Evolutionary conservation across 2,113 vertebrate genomes (phyloP).

Genomic region (Neotragus moschatus): DNA sequence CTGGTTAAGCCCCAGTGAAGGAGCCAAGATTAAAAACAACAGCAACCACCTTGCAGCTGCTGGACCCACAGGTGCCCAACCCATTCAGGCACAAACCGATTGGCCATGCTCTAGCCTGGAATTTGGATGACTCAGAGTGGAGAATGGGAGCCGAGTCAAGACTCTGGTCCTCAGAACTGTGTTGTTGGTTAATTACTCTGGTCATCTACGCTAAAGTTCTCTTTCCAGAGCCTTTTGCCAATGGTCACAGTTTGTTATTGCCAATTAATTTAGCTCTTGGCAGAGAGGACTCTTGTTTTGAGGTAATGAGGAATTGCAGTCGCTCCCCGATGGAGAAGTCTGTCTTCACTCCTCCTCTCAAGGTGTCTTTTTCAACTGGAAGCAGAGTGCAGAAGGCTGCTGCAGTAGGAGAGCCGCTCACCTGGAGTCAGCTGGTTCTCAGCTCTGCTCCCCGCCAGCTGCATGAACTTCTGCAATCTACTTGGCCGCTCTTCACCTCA

Average conservation of each 20-base stretch:
- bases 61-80: constrained; percentile 1
- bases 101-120: background rate
- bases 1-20: background rate
- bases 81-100: constrained; percentile 42
- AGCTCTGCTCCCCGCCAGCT: background rate
- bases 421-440: background rate
- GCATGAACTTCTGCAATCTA: background rate
- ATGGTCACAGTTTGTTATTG: constrained; percentile 25
- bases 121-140: constrained; percentile 60
- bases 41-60: constrained; percentile 36
- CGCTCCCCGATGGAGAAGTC: background rate
- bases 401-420: background rate
- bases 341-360: background rate
- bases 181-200: background rate
- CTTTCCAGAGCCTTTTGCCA: constrained; percentile 45
- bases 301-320: background rate
- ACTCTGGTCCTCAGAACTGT: background rate
- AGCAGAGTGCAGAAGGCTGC: background rate
- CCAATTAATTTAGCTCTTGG: constrained; percentile 40
- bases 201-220: background rate
- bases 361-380: background rate
- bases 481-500: background rate
- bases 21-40: background rate
- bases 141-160: background rate
- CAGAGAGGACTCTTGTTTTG: background rate